Evolutionary conservation across 2,113 vertebrate species (phyloP).

Genomic region (Willisornis vidua): DNA sequence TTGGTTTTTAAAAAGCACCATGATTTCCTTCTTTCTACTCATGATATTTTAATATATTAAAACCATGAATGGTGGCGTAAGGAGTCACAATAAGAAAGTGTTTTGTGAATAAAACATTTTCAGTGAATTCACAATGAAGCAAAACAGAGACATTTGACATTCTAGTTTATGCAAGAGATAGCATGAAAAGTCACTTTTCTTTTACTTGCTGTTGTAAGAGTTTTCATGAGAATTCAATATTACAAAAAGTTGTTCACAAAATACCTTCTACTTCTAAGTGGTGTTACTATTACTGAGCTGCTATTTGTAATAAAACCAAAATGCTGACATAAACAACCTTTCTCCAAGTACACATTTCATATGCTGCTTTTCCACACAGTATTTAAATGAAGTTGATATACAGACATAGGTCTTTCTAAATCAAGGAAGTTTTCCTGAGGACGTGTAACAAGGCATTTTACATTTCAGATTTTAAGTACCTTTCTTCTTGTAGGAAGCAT

Average conservation of each 20-base stretch:
- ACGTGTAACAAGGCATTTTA: neutral
- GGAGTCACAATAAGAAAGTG: neutral
- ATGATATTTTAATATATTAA: neutral
- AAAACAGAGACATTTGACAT: neutral
- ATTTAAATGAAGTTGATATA: neutral
- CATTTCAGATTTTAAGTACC: neutral
- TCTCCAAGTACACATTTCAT: neutral
- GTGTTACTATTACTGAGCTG: neutral
- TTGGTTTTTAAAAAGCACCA: neutral
- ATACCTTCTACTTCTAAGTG: neutral
- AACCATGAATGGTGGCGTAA: neutral
- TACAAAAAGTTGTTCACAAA: neutral
- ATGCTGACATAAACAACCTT: neutral
- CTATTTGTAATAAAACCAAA: neutral
- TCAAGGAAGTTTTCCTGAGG: neutral
- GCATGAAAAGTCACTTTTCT: neutral
- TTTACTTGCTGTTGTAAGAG: neutral
- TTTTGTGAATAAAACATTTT: neutral
- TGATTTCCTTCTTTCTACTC: neutral
- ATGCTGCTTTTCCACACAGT: neutral
- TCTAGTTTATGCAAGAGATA: neutral
- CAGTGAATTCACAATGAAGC: neutral
- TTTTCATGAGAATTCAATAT: constrained; percentile 20
- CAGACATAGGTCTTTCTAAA: neutral
- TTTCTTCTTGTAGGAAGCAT: neutral